phyloP scores from a whole-genome alignment of 2,797 vertebrate species.

The Tolypeutes matacus region DNA sequence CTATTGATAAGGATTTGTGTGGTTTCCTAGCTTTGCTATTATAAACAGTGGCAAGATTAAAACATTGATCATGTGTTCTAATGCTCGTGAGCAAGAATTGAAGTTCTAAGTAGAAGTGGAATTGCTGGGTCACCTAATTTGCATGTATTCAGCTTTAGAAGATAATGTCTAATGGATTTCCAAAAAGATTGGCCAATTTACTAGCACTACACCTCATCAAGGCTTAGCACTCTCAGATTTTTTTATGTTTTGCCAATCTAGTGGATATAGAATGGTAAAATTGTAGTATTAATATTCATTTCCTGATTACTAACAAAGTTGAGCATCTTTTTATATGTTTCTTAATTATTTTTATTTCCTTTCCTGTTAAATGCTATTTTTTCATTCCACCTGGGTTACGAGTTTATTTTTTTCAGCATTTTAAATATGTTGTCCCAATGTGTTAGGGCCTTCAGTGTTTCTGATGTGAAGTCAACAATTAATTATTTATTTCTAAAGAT shows the following conservation, averaged over 20 bases:
- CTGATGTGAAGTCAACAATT: no score
- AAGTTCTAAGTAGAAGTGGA: background rate
- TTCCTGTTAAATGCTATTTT: background rate
- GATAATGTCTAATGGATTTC: background rate
- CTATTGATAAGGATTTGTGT: background rate
- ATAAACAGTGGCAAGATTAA: background rate
- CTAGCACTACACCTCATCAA: background rate
- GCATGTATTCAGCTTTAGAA: background rate
- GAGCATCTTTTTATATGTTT: background rate
- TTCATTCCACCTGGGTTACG: no score
- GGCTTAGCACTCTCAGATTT: background rate
- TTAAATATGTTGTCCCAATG: no score
- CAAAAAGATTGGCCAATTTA: background rate
- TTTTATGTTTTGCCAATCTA: background rate
- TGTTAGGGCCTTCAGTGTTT: no score
- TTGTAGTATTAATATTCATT: background rate
- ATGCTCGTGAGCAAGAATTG: background rate
- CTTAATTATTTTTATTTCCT: background rate
- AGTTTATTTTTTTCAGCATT: no score
- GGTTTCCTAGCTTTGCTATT: background rate
- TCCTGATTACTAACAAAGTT: background rate
- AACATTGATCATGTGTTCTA: background rate
- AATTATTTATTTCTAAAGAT: no score
- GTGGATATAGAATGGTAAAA: no score
- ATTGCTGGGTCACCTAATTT: background rate